phyloP scores from a whole-genome alignment of 2,888 invertebrate species.

The Mylabris sibirica region DNA sequence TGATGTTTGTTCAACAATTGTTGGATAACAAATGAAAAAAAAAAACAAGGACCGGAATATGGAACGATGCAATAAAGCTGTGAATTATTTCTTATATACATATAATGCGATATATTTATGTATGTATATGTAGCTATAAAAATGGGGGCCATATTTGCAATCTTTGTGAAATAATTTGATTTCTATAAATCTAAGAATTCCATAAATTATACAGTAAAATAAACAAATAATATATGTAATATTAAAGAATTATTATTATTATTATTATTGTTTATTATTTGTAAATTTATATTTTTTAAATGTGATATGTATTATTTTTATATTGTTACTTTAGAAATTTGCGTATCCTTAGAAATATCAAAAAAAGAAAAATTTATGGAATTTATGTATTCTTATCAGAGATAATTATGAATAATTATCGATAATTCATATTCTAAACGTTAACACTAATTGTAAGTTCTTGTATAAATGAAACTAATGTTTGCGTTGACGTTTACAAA shows the following conservation, averaged over 20 bases:
- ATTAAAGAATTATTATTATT: slow-evolving; percentile 21
- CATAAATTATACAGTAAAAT: background rate
- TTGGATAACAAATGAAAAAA: background rate
- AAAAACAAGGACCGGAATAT: slow-evolving; percentile 13
- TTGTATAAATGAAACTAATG: background rate
- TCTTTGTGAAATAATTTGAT: background rate
- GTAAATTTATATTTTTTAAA: slow-evolving; percentile 29
- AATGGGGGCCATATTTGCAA: slow-evolving; percentile 27
- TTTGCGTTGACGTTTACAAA: background rate
- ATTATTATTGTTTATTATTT: slow-evolving; percentile 24
- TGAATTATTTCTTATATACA: slow-evolving; percentile 29
- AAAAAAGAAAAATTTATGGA: no score
- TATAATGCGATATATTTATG: slow-evolving; percentile 2
- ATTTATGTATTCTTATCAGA: background rate
- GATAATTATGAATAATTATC: background rate
- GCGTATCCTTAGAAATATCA: background rate
- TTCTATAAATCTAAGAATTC: background rate
- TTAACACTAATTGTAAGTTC: no score
- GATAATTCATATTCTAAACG: no score
- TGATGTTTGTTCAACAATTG: slow-evolving; percentile 16
- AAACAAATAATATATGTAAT: no score
- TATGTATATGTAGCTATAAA: background rate
- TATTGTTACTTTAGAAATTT: slow-evolving; percentile 29
- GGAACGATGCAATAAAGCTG: slow-evolving; percentile 32
- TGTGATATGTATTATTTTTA: slow-evolving; percentile 38